Evolutionary conservation across 2,797 vertebrate species (phyloP).

Genomic region (Streptopelia turtur): DNA sequence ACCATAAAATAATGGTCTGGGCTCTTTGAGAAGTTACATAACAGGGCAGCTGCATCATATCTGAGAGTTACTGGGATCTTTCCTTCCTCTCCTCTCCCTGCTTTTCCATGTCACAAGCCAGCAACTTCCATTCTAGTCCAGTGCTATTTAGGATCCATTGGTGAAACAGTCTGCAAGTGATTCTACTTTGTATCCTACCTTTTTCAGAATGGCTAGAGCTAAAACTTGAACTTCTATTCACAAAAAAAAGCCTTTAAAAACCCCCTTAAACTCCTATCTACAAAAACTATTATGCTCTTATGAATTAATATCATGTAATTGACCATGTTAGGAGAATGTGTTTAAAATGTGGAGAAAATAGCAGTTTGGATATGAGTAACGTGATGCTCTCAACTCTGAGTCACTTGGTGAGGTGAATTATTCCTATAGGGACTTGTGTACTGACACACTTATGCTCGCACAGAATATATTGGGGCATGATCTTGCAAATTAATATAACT

Average conservation of each 20-base stretch:
- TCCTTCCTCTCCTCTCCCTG: not conserved
- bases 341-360: too few species aligned
- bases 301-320: too few species aligned
- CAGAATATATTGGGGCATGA: too few species aligned
- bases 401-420: not conserved
- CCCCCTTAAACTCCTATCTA: too few species aligned
- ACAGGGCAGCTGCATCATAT: not conserved
- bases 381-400: not conserved
- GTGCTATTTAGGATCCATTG: not conserved
- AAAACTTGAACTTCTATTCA: too few species aligned
- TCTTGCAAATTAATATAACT: not conserved
- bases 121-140: not conserved
- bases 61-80: not conserved
- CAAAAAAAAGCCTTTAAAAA: too few species aligned
- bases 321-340: too few species aligned
- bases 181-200: not conserved
- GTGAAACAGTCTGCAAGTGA: not conserved
- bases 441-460: rapidly evolving
- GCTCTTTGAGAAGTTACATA: not conserved
- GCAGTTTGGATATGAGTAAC: not conserved
- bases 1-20: not conserved
- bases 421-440: rapidly evolving
- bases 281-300: too few species aligned
- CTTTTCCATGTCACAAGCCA: not conserved
- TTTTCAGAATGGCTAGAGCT: not conserved